Base-by-base conservation (phyloP, 1,140 invertebrate species). In the Bombus cullumanus region DNA sequence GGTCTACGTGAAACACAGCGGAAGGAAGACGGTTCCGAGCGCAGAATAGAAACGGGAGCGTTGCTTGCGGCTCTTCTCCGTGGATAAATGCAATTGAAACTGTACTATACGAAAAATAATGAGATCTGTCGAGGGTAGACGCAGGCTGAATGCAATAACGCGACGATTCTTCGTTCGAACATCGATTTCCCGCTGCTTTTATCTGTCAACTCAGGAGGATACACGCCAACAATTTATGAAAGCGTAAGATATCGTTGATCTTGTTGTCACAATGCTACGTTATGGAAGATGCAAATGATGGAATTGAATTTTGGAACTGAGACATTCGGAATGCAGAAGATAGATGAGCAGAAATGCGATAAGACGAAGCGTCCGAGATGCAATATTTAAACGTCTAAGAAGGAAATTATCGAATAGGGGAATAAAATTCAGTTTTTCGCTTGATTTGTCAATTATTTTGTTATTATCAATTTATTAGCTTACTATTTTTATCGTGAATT, bases 71-170 rank as follows among this genome's bases (percentile, higher is more conserved):
- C 34, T 34, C 13, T 22, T 25, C 39, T 31, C 34, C 34, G 18
- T 15, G 18, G 22, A 28, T 69, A 59, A 79, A 69, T 53, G 74
- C 66, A 78, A 84, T 79, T 71, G 75, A 71, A 37, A 28, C 66
- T 41, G 43, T 25, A 68, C 18, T 57, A 31, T 34, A 31, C 59
- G 76, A 68, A 72, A 80, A 72, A 84, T 72, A 84, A 84, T 66
- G 34, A 77, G 68, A 69, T 68, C 74, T 57, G 74, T 79, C 53
- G 34, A 39, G 37, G 25, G 5, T 37, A 59, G 82, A 18, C 31
- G 22, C 47, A n/a, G 41, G 3, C 59, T 34, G 43, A 53, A 66
- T 47, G 73, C 25, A 68, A 68, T 68, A 83, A 77, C 25, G 73
- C 18, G 69, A 31, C 39, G 71, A 64, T 34, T 8, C 41, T n/a